Percentiles rank a stretch among this genome's conserved stretches.
These are phyloP conservation scores for Microtus montanus DNA, from an alignment of 2,113 vertebrate genomes.

Conservation along the genomic window DNA sequence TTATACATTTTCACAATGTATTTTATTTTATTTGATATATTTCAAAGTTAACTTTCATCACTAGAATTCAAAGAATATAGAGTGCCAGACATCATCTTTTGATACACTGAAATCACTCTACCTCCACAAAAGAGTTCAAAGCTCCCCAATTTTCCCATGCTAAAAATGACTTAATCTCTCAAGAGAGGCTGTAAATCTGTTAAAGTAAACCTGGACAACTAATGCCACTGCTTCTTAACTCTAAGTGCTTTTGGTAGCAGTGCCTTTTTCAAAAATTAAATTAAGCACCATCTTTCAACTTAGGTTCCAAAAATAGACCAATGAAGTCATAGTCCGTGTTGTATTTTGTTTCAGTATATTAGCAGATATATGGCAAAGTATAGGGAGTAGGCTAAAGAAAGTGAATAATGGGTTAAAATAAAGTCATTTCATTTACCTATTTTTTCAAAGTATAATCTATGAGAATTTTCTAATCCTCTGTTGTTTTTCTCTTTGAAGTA, in stretches of 20 bases:
- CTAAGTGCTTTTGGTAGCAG: not conserved
- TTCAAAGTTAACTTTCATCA: not conserved
- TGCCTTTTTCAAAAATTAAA: conserved; percentile 6
- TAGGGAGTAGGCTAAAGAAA: not conserved
- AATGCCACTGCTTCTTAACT: not conserved
- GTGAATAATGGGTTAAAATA: not conserved
- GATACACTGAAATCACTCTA: not conserved
- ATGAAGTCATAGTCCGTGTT: not conserved
- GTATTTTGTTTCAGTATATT: not conserved
- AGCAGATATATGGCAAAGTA: not conserved
- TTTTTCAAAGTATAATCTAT: not conserved
- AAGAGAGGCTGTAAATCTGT: not conserved
- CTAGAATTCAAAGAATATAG: not conserved
- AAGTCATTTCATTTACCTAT: not conserved
- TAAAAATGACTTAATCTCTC: not conserved
- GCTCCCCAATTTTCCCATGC: not conserved
- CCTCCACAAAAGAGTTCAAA: not conserved
- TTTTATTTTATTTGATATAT: not conserved
- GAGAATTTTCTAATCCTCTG: not conserved
- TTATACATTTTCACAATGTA: not conserved
- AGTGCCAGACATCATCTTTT: not conserved
- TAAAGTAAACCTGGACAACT: conserved; percentile 3
- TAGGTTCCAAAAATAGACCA: not conserved
- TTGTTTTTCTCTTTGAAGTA: not conserved
- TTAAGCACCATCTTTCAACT: not conserved